phyloP scores from a whole-genome alignment of 2,888 invertebrate genomes.

The Drosophila formosana region DNA sequence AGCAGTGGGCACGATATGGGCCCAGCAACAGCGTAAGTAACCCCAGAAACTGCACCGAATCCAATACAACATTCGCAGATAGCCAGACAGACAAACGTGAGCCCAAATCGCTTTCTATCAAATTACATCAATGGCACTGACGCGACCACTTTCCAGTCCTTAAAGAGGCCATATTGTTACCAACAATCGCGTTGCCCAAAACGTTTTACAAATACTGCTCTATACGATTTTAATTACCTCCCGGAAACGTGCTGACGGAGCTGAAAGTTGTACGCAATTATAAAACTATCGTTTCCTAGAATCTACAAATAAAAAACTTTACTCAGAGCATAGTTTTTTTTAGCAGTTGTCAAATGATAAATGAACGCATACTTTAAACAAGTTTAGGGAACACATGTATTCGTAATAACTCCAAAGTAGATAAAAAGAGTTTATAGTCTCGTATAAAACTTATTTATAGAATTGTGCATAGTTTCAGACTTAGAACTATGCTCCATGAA shows the following conservation, averaged over 20 bases:
- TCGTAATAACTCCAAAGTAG: slow-evolving; percentile 2
- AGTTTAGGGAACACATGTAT: background rate
- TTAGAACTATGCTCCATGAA: slow-evolving; percentile 1
- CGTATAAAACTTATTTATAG: slow-evolving; percentile 6
- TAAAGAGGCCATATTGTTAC: slow-evolving; percentile 12
- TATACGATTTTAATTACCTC: slow-evolving; percentile 52
- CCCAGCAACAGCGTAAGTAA: slow-evolving; percentile 80
- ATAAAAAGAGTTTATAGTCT: slow-evolving; percentile 13
- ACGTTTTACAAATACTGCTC: slow-evolving; percentile 29
- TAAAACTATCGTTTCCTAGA: slow-evolving; percentile 21
- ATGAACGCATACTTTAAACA: background rate
- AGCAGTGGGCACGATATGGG: slow-evolving; percentile 60
- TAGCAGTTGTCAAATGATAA: background rate
- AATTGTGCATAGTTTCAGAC: slow-evolving; percentile 9
- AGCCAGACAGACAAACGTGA: slow-evolving; percentile 3
- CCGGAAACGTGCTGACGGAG: slow-evolving; percentile 34
- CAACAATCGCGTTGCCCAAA: slow-evolving; percentile 37
- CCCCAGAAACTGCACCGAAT: slow-evolving; percentile 9
- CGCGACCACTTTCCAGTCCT: slow-evolving; percentile 39
- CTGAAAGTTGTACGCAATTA: slow-evolving; percentile 35
- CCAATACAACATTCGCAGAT: slow-evolving; percentile 6
- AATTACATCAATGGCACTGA: slow-evolving; percentile 20
- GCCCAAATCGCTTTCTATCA: slow-evolving; percentile 39
- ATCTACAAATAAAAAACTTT: background rate
- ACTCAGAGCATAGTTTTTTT: background rate